Evolutionary conservation across 2,888 invertebrate species (phyloP).

Genomic region (Linyphia triangularis): DNA sequence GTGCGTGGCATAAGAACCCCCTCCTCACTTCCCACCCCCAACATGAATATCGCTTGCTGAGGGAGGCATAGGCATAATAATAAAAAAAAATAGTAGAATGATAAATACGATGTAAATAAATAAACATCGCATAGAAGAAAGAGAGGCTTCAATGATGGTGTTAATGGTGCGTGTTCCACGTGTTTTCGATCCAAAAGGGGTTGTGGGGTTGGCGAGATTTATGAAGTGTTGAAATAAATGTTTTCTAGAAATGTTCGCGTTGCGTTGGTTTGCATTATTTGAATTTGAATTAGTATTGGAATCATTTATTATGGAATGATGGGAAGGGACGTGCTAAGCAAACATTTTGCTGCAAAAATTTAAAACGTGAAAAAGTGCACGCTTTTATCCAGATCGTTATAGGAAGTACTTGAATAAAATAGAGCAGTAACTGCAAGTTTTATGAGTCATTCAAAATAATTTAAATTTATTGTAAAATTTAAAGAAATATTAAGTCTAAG

Average conservation of each 20-base stretch:
- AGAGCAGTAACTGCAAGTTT: too few relatives aligned
- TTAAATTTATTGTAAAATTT: too few relatives aligned
- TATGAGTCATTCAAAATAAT: too few relatives aligned
- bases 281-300: background rate
- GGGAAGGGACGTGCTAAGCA: too few relatives aligned
- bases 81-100: constrained; percentile 20
- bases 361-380: too few relatives aligned
- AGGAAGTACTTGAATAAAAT: too few relatives aligned
- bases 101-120: constrained; percentile 63
- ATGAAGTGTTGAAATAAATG: constrained; percentile 37
- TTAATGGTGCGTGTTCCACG: constrained; percentile 55
- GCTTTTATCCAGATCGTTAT: too few relatives aligned
- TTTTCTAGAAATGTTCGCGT: background rate
- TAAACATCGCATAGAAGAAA: constrained; percentile 53
- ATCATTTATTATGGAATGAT: too few relatives aligned
- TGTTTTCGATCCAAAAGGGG: constrained; percentile 5
- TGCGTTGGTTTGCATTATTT: too few relatives aligned
- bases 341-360: too few relatives aligned
- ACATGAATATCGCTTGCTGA: background rate
- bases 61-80: constrained; percentile 9
- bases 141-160: constrained; percentile 26
- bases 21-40: background rate
- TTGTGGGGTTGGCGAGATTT: constrained; percentile 20
- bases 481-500: too few relatives aligned
- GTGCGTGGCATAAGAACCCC: background rate